Conservation (phyloP, 2,113 vertebrate species). For the Eulacestoma nigropectus region DNA sequence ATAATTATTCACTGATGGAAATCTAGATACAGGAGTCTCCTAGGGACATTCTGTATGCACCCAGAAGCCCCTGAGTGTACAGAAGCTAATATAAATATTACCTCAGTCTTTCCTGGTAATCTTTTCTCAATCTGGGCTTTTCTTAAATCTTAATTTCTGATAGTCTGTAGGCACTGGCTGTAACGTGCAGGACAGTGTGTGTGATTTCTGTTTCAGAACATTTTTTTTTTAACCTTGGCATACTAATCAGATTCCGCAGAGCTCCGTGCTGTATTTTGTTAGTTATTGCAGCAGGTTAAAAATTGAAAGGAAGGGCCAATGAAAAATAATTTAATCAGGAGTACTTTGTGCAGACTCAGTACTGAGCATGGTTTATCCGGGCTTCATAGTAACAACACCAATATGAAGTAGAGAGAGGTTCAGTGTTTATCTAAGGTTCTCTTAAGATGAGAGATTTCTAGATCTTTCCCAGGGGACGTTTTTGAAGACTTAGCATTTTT, state of each 20-base stretch:
- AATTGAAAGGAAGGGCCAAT: neutral
- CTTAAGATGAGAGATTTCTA: neutral
- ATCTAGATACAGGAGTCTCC: neutral
- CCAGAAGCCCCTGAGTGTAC: neutral
- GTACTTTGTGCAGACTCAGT: neutral
- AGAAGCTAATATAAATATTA: neutral
- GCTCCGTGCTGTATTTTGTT: neutral
- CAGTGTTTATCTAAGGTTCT: neutral
- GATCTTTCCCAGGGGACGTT: neutral
- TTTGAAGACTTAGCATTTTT: neutral
- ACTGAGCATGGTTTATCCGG: neutral
- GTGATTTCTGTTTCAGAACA: neutral
- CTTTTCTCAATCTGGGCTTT: neutral
- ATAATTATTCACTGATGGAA: neutral
- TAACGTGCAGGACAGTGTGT: neutral
- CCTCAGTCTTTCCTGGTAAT: neutral
- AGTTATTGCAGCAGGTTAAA: neutral
- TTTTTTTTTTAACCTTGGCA: neutral
- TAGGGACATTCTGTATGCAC: neutral
- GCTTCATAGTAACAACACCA: neutral
- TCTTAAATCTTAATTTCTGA: neutral
- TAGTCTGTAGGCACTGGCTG: neutral
- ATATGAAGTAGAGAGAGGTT: neutral
- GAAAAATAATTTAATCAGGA: neutral
- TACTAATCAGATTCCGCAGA: neutral